These are phyloP conservation scores for Darevskia nairensis DNA, from an alignment of 2,797 vertebrate species.

Conservation along the genomic window DNA sequence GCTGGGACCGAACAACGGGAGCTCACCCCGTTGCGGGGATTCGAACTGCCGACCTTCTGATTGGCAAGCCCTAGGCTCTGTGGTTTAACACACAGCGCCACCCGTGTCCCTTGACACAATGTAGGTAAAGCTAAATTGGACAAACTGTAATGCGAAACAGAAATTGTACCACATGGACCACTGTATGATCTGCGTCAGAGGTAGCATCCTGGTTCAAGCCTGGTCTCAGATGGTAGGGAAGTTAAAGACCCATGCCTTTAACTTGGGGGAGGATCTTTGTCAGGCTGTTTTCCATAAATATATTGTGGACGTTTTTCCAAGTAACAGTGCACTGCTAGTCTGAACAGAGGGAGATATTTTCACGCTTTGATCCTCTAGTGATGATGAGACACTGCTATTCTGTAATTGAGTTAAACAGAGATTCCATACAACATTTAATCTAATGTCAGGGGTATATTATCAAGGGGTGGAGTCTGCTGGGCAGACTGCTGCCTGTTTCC, in stretches of 20 bases:
- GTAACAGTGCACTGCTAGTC: background rate
- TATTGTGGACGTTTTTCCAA: background rate
- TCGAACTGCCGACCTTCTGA: too few species aligned
- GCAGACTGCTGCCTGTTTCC: background rate
- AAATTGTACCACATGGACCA: background rate
- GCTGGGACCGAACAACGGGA: too few species aligned
- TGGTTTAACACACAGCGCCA: too few species aligned
- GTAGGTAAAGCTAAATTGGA: background rate
- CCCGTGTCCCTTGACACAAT: too few species aligned
- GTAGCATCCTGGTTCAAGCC: background rate
- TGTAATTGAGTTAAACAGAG: background rate
- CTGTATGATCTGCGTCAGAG: background rate
- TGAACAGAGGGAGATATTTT: background rate
- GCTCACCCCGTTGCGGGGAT: too few species aligned
- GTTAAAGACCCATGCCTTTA: background rate
- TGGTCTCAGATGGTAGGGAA: background rate
- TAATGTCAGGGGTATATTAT: background rate
- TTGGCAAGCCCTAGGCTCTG: too few species aligned
- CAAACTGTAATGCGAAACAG: background rate
- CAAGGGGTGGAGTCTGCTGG: background rate
- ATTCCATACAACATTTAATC: background rate
- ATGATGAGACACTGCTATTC: background rate
- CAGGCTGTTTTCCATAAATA: background rate
- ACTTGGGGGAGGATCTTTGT: background rate
- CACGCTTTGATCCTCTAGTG: background rate